Conservation (phyloP, 2,113 vertebrate genomes). For the Labeo catla region DNA sequence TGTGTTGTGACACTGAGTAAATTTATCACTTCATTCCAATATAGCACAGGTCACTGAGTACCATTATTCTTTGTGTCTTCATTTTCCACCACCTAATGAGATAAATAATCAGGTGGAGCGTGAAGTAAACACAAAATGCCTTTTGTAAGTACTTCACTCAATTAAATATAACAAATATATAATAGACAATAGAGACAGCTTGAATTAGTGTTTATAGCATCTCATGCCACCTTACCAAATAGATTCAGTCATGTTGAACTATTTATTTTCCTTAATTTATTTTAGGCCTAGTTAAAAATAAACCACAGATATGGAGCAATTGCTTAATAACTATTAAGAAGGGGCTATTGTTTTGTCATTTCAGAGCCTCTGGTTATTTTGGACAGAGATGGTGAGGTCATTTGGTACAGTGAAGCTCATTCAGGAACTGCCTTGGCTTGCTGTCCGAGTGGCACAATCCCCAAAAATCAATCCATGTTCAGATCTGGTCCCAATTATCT, state of each 20-base stretch:
- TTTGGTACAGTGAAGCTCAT: conserved; percentile 18
- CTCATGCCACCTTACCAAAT: not conserved
- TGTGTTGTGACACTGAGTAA: not conserved
- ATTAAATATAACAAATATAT: not conserved
- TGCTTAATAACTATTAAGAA: not conserved
- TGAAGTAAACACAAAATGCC: not conserved
- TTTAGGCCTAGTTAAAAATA: not conserved
- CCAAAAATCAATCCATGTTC: conserved; percentile 25
- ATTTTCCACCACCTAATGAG: not conserved
- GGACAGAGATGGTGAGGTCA: not conserved
- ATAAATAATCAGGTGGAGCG: not conserved
- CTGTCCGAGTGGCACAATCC: not conserved
- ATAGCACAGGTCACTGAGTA: not conserved
- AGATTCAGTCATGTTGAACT: not conserved
- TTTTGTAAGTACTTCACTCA: not conserved
- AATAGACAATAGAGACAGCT: not conserved
- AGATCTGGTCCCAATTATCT: conserved; percentile 32
- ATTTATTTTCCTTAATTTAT: not conserved
- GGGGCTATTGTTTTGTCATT: not conserved
- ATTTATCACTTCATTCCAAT: not conserved
- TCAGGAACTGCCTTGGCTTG: conserved; percentile 25
- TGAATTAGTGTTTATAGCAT: not conserved
- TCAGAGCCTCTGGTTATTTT: not conserved
- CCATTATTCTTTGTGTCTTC: not conserved
- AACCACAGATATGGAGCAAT: not conserved